Evolutionary conservation across 1,140 invertebrate genomes (phyloP), one percentile per base, ranked within the genome.

Genomic region (Chionoecetes opilio): DNA sequence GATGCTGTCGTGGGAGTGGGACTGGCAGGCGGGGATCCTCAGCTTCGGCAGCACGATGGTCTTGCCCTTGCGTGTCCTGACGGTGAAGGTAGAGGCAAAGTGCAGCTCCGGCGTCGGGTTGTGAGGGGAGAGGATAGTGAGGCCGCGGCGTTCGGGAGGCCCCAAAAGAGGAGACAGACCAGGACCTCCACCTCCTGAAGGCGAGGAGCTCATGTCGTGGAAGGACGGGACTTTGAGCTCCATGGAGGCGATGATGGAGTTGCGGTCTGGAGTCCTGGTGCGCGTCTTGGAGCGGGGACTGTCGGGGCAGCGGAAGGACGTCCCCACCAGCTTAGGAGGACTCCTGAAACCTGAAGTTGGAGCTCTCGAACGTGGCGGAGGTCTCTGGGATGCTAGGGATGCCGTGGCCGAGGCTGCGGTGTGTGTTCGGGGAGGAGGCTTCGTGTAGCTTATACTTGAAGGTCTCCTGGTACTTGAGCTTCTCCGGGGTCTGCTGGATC

Each of bases 81-180:
- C 97, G 0, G 97, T 97, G 93, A 97, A 97, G 3, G 97, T 96
- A 29, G 97, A 96, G 41, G 94, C 97, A 95, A 94, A 92, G 95
- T 96, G 96, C 21, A 96, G 95, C 29, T 96, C 97, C 35, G 97
- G 97, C 6, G 93, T 89, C 0, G 98, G 98, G 96, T 98, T 98
- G 96, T 98, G 98, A 0, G 98, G 98, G 84, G 98, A 98, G 75
- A 98, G 97, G 85, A 98, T 98, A 8, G 98, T 98, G 35, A 98
- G 97, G 82, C 97, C 97, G 29, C 98, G 96, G 92, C 98, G 98
- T 38, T 97, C 97, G 5, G 93, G 95, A n/a, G 82, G 92, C 2
- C 96, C 96, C 84, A 93, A 21, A 9, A 95, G 38, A 3, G 96
- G 94, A 14, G 96, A 93, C 11, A 94, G 94, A 31, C 94, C 90